Conservation (phyloP, 2,113 vertebrate genomes). For the Benitochromis conjunctus region DNA sequence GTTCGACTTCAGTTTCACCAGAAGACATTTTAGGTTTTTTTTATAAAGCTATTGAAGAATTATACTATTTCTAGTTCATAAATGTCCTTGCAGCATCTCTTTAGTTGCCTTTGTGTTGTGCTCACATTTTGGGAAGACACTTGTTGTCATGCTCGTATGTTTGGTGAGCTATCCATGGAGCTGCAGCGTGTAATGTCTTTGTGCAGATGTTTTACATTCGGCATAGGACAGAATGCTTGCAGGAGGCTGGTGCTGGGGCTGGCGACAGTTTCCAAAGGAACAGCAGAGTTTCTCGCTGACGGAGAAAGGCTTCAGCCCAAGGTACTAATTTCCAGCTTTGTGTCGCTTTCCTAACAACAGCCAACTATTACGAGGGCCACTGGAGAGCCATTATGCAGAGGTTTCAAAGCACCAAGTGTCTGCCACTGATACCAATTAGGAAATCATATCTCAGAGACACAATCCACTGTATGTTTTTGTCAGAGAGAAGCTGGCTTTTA, state of each 20-base stretch:
- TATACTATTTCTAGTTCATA: neutral
- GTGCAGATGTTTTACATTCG: slow-evolving; percentile 90
- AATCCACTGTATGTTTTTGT: neutral
- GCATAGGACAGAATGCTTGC: slow-evolving; percentile 84
- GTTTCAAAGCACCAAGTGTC: slow-evolving; percentile 16
- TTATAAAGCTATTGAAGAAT: neutral
- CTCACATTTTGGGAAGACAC: neutral
- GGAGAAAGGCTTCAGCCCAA: slow-evolving; percentile 91
- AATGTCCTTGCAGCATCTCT: neutral
- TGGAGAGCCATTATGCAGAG: slow-evolving; percentile 30
- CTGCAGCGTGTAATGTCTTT: slow-evolving; percentile 3
- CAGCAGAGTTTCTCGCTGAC: slow-evolving; percentile 82
- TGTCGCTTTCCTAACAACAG: slow-evolving; percentile 36
- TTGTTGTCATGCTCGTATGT: neutral
- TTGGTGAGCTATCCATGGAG: neutral
- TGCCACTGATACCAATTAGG: slow-evolving; percentile 30
- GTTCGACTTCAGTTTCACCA: neutral
- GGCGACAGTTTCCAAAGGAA: slow-evolving; percentile 84
- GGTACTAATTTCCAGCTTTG: slow-evolving; percentile 68
- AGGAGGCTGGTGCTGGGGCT: slow-evolving; percentile 82
- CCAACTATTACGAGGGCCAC: slow-evolving; percentile 28
- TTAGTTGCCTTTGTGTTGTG: neutral
- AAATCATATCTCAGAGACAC: slow-evolving; percentile 21
- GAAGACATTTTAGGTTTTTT: neutral
- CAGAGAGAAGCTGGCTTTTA: neutral